Conservation (phyloP, 2,113 vertebrate genomes). For the Chloebia gouldiae region DNA sequence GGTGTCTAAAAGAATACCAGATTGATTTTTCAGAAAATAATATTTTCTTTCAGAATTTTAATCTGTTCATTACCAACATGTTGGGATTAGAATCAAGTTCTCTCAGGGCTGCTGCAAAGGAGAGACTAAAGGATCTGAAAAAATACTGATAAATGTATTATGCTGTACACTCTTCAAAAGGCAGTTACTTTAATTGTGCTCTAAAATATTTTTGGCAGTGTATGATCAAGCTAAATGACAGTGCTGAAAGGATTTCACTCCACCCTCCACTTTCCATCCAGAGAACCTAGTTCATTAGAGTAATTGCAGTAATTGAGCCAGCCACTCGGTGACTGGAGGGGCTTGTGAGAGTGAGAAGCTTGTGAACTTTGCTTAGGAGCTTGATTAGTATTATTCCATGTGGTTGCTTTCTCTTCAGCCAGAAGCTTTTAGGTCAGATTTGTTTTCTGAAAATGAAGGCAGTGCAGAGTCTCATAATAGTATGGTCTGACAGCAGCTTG, state of each 20-base stretch:
- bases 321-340: not conserved
- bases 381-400: conserved; percentile 43
- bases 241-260: not conserved
- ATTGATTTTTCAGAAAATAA: not conserved
- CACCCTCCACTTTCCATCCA: not conserved
- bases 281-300: not conserved
- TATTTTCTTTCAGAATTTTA: not conserved
- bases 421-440: conserved; percentile 14
- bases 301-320: conserved; percentile 19
- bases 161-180: not conserved
- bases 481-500: not conserved
- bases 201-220: not conserved
- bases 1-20: not conserved
- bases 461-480: not conserved
- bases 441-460: conserved; percentile 6
- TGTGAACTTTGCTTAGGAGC: conserved; percentile 7
- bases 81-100: not conserved
- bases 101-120: not conserved
- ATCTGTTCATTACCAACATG: not conserved
- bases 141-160: not conserved
- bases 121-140: not conserved
- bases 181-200: not conserved
- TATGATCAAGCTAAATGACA: not conserved
- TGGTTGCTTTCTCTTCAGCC: not conserved
- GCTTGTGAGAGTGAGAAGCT: not conserved